These are phyloP conservation scores for Elysia chlorotica DNA, from an alignment of 1,140 invertebrate species.

Conservation along the genomic window DNA sequence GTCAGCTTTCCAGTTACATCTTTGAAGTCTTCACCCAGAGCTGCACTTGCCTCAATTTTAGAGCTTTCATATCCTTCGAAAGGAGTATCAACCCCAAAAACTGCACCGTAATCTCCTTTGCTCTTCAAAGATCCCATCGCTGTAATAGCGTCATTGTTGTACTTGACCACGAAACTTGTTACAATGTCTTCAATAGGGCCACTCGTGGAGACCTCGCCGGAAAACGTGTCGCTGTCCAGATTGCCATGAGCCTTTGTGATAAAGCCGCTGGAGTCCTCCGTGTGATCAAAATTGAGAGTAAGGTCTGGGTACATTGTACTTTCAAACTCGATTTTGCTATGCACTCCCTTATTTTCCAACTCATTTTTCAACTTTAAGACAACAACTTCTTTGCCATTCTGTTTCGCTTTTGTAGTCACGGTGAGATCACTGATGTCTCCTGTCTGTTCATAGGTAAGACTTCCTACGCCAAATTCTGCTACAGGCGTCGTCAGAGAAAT, in stretches of 20 bases:
- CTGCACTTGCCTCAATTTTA: too few relatives aligned
- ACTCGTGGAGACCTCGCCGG: background rate
- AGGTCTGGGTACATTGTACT: background rate
- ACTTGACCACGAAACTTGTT: background rate
- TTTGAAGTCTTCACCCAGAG: too few relatives aligned
- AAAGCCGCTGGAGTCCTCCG: background rate
- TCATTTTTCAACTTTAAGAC: background rate
- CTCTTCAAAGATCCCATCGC: background rate
- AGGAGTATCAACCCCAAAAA: too few relatives aligned
- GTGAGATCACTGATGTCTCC: background rate
- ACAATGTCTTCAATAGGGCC: background rate
- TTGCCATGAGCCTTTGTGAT: background rate
- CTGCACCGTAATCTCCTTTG: background rate
- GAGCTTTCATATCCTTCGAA: too few relatives aligned
- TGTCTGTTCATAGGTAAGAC: conserved; percentile 1
- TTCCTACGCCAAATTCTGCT: background rate
- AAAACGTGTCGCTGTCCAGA: background rate
- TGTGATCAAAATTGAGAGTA: background rate
- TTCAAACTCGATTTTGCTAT: background rate
- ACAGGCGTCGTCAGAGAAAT: conserved; percentile 6
- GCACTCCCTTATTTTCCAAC: background rate
- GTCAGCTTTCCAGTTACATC: too few relatives aligned
- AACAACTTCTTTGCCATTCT: background rate
- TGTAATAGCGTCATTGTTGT: too few relatives aligned
- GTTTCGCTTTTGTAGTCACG: background rate